Base-by-base conservation (phyloP, 2,113 vertebrate genomes). In the Eurystomus gularis region DNA sequence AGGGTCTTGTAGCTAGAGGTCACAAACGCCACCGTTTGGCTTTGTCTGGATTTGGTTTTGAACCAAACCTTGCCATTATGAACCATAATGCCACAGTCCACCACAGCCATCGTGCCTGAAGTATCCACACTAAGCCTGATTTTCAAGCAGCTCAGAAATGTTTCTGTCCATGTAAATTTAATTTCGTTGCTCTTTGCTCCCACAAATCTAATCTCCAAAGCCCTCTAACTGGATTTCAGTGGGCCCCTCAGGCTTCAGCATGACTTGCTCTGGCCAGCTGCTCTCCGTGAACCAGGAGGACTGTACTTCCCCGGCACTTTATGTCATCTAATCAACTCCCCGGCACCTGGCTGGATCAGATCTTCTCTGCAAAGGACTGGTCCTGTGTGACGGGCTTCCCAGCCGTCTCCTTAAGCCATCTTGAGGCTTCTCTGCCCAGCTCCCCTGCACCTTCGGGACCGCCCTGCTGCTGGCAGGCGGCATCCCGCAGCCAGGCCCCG, bases 131-230 rank as follows among this genome's bases (percentile, higher is more conserved):
- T 12, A 49, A 64, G 54, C 33, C 37, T 46, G 35, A 26, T 66
- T 82, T 75, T 51, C 58, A n/a, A 80, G 85, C 79, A 83, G 79
- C 60, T 77, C 55, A 48, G 13, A 61, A 95, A 58, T 31, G 62
- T 7, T 84, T 82, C 82, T 73, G 52, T 35, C 78, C 0, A 1
- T 9, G 46, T 20, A 76, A 78, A 95, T 83, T 57, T 10, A 58
- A 91, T 94, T 93, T 48, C 0, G 0, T 7, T 88, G 82, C 90
- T 90, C 73, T 87, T 52, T 82, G 39, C 65, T 94, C 69, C 69
- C 57, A 58, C 83, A 87, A 82, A 95, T 93, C 78, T 35, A 75
- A 93, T 90, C 79, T 85, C 51, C n/a, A 29, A 54, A 95, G 68
- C 25, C 3, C 51, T 86, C 55, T 88, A 94, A 90, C 17, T 21